Conservation (phyloP, 2,797 vertebrate species). For the Dromococcyx pavoninus region DNA sequence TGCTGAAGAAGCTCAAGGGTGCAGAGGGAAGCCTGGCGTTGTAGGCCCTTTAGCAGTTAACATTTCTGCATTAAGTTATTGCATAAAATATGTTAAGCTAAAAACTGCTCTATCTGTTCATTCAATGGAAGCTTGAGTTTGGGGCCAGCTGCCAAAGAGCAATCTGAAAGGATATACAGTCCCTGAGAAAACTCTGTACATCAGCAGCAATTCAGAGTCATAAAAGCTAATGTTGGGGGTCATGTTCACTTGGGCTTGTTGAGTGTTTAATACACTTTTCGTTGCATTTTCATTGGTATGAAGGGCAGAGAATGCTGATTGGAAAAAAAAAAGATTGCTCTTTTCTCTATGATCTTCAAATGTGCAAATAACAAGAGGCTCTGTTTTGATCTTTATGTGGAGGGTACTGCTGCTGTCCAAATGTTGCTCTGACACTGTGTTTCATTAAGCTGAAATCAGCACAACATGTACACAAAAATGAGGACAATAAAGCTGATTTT, state of each 20-base stretch:
- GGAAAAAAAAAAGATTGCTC: neutral
- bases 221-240: neutral
- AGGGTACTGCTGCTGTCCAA: neutral
- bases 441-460: neutral
- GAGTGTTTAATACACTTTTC: neutral
- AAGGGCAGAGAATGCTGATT: neutral
- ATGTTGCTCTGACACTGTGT: neutral
- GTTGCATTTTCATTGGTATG: neutral
- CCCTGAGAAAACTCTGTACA: neutral
- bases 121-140: neutral
- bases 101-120: neutral
- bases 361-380: neutral
- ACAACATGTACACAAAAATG: neutral
- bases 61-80: neutral
- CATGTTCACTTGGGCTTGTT: neutral
- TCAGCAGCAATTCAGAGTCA: neutral
- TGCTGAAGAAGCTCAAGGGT: neutral
- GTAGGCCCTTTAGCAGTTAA: neutral
- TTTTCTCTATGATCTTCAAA: neutral
- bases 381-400: neutral
- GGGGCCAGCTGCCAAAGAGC: neutral
- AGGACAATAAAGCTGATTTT: neutral
- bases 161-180: accelerated
- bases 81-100: neutral
- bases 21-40: neutral